Percentiles rank a stretch among this genome's conserved stretches.
Conservation (phyloP, 2,113 vertebrate species). For the Pantherophis guttatus region DNA sequence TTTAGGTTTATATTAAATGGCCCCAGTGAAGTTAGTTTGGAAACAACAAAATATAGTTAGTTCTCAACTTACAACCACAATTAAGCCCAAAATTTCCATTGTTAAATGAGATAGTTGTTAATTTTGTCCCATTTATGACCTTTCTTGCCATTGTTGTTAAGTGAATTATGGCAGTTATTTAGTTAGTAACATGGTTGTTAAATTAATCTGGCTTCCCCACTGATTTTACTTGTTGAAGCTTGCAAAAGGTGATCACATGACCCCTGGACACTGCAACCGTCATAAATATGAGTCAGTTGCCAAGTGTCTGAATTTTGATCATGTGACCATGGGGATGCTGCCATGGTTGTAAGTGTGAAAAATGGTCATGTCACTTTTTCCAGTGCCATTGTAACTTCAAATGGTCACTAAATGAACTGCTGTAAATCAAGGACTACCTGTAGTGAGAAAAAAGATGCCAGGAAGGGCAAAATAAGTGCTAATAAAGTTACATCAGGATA, state of each 20-base stretch:
- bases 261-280: background rate
- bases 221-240: background rate
- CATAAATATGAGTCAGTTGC: background rate
- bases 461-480: background rate
- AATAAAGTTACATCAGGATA: constrained; percentile 29
- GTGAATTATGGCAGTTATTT: background rate
- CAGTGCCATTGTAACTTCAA: background rate
- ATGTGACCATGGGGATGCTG: background rate
- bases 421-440: background rate
- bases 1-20: background rate
- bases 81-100: background rate
- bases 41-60: background rate
- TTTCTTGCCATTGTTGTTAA: background rate
- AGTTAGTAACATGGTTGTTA: background rate
- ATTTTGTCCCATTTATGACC: background rate
- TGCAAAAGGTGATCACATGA: background rate
- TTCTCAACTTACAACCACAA: background rate
- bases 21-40: background rate
- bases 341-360: too few species aligned
- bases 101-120: background rate
- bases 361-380: background rate
- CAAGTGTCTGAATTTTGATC: background rate
- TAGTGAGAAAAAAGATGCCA: background rate
- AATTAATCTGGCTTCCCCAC: background rate
- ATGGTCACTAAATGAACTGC: background rate